Percentiles rank a stretch among this genome's conserved stretches.
phyloP scores from a whole-genome alignment of 1,140 invertebrate species.

The Drosophila elegans region DNA sequence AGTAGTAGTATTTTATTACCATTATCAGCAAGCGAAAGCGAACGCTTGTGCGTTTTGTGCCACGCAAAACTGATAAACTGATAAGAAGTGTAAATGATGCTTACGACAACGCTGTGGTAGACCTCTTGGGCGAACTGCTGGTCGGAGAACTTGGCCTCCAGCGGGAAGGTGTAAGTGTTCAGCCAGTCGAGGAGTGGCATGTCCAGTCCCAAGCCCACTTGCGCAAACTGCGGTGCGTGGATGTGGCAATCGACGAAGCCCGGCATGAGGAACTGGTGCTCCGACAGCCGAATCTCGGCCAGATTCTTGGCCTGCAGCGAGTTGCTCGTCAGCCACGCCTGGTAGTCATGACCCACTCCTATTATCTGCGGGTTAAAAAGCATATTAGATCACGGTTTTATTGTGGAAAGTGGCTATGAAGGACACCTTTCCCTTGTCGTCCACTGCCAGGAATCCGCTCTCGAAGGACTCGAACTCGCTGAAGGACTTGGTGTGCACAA shows the following conservation, averaged over 20 bases:
- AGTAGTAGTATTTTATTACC: conserved; percentile 46
- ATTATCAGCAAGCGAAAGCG: conserved; percentile 13
- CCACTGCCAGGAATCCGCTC: conserved; percentile 68
- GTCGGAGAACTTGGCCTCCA: conserved; percentile 91
- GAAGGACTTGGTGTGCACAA: conserved; percentile 75
- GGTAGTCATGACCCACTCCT: conserved; percentile 59
- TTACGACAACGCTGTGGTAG: conserved; percentile 92
- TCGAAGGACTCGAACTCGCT: conserved; percentile 72
- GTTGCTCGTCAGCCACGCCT: conserved; percentile 25
- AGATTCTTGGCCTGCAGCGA: neutral
- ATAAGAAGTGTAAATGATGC: conserved; percentile 60
- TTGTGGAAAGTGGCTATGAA: too few relatives aligned
- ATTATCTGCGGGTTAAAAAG: conserved; percentile 50
- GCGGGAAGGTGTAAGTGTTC: conserved; percentile 93
- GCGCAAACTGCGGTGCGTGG: conserved; percentile 95
- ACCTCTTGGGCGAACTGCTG: conserved; percentile 89
- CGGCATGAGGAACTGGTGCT: conserved; percentile 91
- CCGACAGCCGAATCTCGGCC: conserved; percentile 81
- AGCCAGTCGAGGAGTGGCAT: conserved; percentile 93
- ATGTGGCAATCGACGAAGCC: conserved; percentile 96
- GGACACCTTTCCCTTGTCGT: conserved; percentile 62
- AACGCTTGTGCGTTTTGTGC: neutral
- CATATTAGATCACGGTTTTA: neutral
- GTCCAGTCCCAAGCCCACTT: conserved; percentile 92
- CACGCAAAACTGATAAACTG: conserved; percentile 22